A percentile compares a stretch with the other conserved stretches of the same genome.
phyloP scores from a whole-genome alignment of 2,113 vertebrate genomes.

The Pteropus alecto region DNA sequence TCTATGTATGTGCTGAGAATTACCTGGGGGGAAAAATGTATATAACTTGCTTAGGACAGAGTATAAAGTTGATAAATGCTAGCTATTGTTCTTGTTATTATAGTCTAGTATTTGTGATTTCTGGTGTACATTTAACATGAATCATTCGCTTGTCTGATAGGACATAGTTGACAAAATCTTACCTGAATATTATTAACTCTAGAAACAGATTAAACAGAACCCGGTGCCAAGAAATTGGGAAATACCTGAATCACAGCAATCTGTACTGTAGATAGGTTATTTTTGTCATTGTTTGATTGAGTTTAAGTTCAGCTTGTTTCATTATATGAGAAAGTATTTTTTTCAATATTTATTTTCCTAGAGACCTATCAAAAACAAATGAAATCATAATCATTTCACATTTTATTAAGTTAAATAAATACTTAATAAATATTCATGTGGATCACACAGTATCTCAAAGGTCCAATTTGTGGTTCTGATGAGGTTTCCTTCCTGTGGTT shows the following conservation, averaged over 20 bases:
- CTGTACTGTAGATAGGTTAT: accelerated
- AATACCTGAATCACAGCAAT: neutral
- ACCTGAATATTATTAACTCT: too few species aligned
- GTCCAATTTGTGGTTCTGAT: neutral
- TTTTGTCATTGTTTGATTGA: neutral
- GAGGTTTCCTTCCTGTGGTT: neutral
- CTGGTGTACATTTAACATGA: neutral
- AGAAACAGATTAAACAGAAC: neutral
- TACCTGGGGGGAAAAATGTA: neutral
- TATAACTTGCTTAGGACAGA: neutral
- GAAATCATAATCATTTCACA: neutral
- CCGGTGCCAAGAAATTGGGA: too few species aligned
- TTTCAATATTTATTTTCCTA: neutral
- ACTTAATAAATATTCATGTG: neutral
- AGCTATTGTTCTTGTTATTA: neutral
- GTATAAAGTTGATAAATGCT: neutral
- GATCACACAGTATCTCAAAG: neutral
- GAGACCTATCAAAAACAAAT: neutral
- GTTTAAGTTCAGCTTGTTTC: neutral
- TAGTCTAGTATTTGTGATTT: neutral
- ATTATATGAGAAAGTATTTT: neutral
- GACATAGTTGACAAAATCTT: neutral
- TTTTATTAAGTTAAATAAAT: neutral
- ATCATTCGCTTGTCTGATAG: neutral
- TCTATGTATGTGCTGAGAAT: neutral